Base-by-base conservation (phyloP, 2,888 invertebrate species). In the Erebia aethiops region DNA sequence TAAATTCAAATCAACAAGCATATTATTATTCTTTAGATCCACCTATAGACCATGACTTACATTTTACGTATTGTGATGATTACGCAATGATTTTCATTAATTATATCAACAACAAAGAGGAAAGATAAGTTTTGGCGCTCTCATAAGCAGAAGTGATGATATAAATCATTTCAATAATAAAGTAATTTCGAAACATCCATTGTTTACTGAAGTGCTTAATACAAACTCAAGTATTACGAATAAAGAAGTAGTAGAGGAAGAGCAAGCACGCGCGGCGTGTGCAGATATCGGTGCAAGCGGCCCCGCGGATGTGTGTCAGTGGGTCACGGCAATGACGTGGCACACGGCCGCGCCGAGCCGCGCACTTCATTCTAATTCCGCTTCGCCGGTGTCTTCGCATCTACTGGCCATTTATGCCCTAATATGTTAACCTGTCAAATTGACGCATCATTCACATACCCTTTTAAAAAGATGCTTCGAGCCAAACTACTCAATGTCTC, bases 271-370 rank as follows among this genome's bases (percentile, higher is more conserved):
- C 85, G 87, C 76, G 79, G 78, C 77, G 80, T 79, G 80, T 78
- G 77, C 78, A 79, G 79, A 77, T 78, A 85, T 86, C 89, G 90
- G 90, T 91, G 92, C 92, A 91, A 89, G 91, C 92, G 92, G 94
- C 94, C 93, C 94, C 92, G 92, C 91, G 91, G 92, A 95, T 91
- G 94, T 95, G 89, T 95, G 95, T 95, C 95, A 95, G 95, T 95
- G 94, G 95, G 95, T 95, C 95, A 95, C 94, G 93, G 81, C 80
- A 79, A 95, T 95, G 95, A 94, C 94, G 94, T 92, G 91, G 93
- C 93, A 90, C 91, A 91, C 89, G 93, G 92, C 89, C 91, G 91
- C 91, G 85, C 86, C 87, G 87, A 86, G 82, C 81, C 86, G 87
- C 89, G 87, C 88, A 90, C 89, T 92, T 92, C 91, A 91, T 92